These are phyloP conservation scores for Triops cancriformis DNA, from an alignment of 1,140 invertebrate species.

Conservation along the genomic window DNA sequence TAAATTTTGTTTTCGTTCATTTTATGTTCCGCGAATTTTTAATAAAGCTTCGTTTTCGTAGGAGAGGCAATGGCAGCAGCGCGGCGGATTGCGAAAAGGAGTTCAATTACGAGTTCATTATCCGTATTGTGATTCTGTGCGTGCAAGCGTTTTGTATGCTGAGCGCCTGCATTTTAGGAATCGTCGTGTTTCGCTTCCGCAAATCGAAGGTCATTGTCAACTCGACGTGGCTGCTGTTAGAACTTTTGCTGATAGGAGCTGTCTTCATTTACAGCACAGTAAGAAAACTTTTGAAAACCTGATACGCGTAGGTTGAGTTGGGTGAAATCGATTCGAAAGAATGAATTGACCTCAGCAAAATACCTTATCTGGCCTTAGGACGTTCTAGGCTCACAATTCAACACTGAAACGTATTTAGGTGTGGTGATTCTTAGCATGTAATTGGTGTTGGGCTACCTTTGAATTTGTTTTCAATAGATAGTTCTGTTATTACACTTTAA, in stretches of 20 bases:
- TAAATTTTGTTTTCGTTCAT: background rate
- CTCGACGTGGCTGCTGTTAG: constrained; percentile 81
- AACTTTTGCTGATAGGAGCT: constrained; percentile 74
- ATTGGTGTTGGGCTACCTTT: too few species aligned
- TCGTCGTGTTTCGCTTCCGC: constrained; percentile 61
- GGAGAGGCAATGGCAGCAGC: background rate
- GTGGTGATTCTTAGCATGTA: too few species aligned
- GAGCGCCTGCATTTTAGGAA: constrained; percentile 55
- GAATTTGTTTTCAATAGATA: too few species aligned
- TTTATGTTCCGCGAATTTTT: background rate
- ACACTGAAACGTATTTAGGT: too few species aligned
- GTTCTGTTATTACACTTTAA: too few species aligned
- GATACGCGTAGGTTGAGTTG: background rate
- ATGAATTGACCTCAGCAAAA: background rate
- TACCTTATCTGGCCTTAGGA: too few species aligned
- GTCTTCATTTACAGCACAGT: constrained; percentile 76
- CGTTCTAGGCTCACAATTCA: too few species aligned
- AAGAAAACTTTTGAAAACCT: constrained; percentile 40
- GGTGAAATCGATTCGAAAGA: too few species aligned
- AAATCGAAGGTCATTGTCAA: constrained; percentile 74
- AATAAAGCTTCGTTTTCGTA: background rate
- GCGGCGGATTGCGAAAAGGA: background rate
- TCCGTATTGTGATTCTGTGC: constrained; percentile 56
- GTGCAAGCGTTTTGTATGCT: constrained; percentile 63
- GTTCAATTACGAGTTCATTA: constrained; percentile 44